Evolutionary conservation across 2,797 vertebrate genomes (phyloP).

Genomic region (Gadopsis marmoratus): DNA sequence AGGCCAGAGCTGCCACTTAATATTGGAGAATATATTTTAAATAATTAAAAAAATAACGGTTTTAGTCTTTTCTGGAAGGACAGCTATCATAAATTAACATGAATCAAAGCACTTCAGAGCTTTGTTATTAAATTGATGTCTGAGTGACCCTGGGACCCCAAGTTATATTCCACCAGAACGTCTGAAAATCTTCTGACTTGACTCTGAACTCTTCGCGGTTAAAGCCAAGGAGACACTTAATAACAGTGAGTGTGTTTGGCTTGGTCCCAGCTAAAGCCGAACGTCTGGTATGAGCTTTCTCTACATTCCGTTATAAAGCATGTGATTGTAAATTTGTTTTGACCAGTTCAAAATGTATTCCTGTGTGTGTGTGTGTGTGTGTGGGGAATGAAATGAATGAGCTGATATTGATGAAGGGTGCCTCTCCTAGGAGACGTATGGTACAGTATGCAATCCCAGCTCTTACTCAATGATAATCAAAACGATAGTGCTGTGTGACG

Average conservation of each 20-base stretch:
- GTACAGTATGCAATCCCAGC: constrained; percentile 83
- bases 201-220: constrained; percentile 19
- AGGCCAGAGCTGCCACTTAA: constrained; percentile 61
- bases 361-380: constrained; percentile 16
- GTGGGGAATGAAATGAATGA: constrained; percentile 46
- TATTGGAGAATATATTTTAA: constrained; percentile 76
- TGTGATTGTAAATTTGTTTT: constrained; percentile 79
- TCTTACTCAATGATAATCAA: constrained; percentile 83
- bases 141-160: constrained; percentile 36
- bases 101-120: constrained; percentile 59
- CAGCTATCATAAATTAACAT: constrained; percentile 47
- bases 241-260: constrained; percentile 43
- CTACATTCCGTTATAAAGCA: constrained; percentile 84
- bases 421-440: constrained; percentile 74
- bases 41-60: constrained; percentile 63
- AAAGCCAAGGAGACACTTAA: constrained; percentile 50
- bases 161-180: constrained; percentile 28
- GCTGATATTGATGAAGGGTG: constrained; percentile 77
- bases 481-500: constrained; percentile 81
- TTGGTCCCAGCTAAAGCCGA: constrained; percentile 56
- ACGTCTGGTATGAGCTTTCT: constrained; percentile 77
- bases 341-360: constrained; percentile 59
- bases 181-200: constrained; percentile 40
- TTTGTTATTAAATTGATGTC: constrained; percentile 44
- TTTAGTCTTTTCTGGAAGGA: constrained; percentile 67